phyloP scores from a whole-genome alignment of 2,797 vertebrate genomes.

The Arctocebus calabarensis region DNA sequence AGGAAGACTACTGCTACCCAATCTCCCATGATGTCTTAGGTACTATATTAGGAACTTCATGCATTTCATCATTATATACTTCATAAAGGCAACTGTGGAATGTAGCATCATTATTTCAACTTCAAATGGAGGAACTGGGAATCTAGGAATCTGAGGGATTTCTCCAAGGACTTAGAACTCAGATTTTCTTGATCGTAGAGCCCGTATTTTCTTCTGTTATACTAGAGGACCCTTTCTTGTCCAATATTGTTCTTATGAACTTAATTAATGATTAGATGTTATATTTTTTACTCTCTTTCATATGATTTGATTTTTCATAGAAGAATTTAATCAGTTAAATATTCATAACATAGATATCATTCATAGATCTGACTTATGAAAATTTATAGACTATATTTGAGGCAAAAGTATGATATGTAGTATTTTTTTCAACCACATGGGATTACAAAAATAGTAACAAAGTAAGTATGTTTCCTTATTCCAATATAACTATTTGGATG shows the following conservation, averaged over 20 bases:
- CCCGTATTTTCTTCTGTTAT: background rate
- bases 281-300: background rate
- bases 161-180: background rate
- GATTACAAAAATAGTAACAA: background rate
- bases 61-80: background rate
- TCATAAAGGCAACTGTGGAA: background rate
- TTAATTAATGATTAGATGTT: conserved; percentile 48
- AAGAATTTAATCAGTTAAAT: conserved; percentile 49
- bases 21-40: background rate
- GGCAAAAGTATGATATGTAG: background rate
- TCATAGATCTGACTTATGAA: background rate
- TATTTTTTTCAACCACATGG: background rate
- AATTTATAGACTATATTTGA: conserved; percentile 10
- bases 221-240: background rate
- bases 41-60: background rate
- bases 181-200: background rate
- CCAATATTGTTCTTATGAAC: background rate
- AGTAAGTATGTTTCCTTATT: background rate
- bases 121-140: background rate
- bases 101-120: background rate
- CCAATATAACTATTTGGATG: background rate
- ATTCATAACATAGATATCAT: background rate
- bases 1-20: background rate
- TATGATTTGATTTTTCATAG: conserved; percentile 40
- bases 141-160: background rate